Conservation (phyloP, 1,140 invertebrate species). For the Muscidifurax raptorellus region DNA sequence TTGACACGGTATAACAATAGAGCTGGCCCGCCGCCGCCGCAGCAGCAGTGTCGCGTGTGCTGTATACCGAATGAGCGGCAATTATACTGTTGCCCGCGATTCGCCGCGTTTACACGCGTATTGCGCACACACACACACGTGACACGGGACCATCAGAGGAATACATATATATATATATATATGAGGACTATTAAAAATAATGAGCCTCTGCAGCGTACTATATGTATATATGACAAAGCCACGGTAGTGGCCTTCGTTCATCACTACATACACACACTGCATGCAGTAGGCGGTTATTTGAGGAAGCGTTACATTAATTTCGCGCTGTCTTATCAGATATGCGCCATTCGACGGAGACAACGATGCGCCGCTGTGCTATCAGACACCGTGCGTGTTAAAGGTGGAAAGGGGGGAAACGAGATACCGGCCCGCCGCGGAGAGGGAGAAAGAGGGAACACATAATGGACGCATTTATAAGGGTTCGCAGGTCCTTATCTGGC, state of each 20-base stretch:
- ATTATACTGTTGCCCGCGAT: constrained; percentile 23
- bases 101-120: constrained; percentile 21
- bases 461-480: constrained; percentile 72
- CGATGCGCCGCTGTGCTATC: not conserved
- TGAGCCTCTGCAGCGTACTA: not conserved
- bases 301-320: constrained; percentile 63
- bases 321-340: constrained; percentile 59
- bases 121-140: not conserved
- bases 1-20: constrained; percentile 34
- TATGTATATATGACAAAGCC: not conserved
- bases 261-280: too few relatives aligned
- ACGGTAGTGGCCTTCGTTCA: constrained; percentile 49
- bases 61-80: constrained; percentile 4
- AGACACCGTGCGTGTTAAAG: not conserved
- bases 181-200: constrained; percentile 48
- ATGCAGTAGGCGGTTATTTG: constrained; percentile 58
- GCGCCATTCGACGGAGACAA: constrained; percentile 45
- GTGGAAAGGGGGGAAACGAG: not conserved
- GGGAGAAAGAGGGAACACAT: constrained; percentile 49
- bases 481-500: constrained; percentile 70
- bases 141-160: too few relatives aligned
- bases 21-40: not conserved
- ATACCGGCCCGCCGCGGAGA: not conserved
- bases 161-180: too few relatives aligned
- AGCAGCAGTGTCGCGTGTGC: too few relatives aligned